A percentile compares a stretch with the other conserved stretches of the same genome.
Conservation (phyloP, 30 jellyfish, hydroid and myxozoan species). For the Nemopilema nomurai region DNA sequence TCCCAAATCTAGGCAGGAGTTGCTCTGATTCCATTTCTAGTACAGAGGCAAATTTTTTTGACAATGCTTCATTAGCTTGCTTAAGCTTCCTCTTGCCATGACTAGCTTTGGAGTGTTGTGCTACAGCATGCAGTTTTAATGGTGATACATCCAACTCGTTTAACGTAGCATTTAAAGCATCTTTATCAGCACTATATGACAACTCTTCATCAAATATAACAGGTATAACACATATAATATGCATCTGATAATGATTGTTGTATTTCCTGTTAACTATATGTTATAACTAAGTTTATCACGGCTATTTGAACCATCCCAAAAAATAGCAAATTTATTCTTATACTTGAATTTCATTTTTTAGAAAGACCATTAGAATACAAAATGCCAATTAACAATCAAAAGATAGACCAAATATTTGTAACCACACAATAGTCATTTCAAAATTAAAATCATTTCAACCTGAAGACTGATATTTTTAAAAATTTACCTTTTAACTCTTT, state of each 20-base stretch:
- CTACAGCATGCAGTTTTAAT: background rate
- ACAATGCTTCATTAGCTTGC: conserved; percentile 15
- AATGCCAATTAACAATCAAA: background rate
- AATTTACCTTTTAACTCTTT: background rate
- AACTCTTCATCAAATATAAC: background rate
- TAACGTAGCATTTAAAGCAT: conserved; percentile 3
- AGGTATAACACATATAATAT: background rate
- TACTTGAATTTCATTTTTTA: background rate
- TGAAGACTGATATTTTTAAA: background rate
- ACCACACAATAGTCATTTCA: background rate
- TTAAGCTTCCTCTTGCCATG: conserved; percentile 18
- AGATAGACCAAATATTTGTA: background rate
- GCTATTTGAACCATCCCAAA: background rate
- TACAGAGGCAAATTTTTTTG: conserved; percentile 9
- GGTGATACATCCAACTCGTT: conserved; percentile 13
- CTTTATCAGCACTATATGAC: background rate
- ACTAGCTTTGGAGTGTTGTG: conserved; percentile 3
- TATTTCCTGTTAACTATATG: background rate
- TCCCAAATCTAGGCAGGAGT: background rate
- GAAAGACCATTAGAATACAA: background rate
- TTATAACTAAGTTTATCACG: background rate
- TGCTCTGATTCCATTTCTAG: background rate
- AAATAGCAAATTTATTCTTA: background rate
- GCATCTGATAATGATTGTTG: background rate
- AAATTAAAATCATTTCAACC: background rate